phyloP scores from a whole-genome alignment of 2,113 vertebrate species.

The Sphaerodactylus townsendi region DNA sequence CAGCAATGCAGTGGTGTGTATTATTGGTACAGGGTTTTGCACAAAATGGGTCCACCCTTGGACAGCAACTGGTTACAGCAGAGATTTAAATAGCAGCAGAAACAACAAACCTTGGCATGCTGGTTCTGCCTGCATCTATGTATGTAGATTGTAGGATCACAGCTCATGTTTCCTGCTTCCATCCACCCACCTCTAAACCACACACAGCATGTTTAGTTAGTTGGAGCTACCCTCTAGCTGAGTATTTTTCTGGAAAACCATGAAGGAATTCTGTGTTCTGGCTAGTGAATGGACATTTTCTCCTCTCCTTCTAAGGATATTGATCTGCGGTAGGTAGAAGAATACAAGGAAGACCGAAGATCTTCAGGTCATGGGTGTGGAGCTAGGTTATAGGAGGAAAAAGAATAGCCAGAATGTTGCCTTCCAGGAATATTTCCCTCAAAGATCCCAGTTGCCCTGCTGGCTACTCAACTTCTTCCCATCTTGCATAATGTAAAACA shows the following conservation, averaged over 20 bases:
- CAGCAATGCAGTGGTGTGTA: no score
- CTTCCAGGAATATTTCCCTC: not conserved
- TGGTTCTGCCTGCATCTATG: not conserved
- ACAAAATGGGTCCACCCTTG: no score
- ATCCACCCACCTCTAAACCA: not conserved
- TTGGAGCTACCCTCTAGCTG: not conserved
- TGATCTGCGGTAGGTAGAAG: conserved; percentile 20
- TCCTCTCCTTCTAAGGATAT: conserved; percentile 19
- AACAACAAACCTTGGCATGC: not conserved
- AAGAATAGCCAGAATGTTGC: not conserved
- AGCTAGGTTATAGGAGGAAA: not conserved
- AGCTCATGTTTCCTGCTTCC: not conserved
- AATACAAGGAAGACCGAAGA: conserved; percentile 16
- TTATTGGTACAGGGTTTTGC: no score
- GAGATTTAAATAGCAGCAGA: no score
- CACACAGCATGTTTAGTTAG: not conserved
- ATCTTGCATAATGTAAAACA: not conserved
- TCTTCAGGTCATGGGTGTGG: not conserved
- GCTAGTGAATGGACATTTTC: not conserved
- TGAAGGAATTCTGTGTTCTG: not conserved
- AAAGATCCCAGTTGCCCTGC: not conserved
- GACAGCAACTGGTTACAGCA: no score
- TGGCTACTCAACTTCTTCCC: no score
- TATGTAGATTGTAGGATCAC: not conserved
- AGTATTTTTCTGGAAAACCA: not conserved